Evolutionary conservation across 1,140 invertebrate genomes (phyloP).

Genomic region (Lamellibrachia luymesi): DNA sequence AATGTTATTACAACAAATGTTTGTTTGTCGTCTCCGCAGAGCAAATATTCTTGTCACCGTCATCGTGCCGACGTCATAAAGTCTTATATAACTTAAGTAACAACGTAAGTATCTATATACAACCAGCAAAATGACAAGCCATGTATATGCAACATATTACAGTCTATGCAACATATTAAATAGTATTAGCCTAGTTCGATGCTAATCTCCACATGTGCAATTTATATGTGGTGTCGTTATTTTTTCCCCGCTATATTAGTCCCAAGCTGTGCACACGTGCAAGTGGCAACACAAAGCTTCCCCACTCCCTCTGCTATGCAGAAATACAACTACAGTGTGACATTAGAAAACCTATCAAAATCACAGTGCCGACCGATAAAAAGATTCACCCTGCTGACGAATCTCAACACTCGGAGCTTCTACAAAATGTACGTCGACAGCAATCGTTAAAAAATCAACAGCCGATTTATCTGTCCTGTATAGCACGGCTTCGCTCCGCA

Average conservation of each 20-base stretch:
- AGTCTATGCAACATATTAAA: neutral
- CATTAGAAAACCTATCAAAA: constrained; percentile 1
- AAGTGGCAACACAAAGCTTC: too few species aligned
- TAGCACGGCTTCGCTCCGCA: neutral
- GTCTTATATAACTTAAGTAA: neutral
- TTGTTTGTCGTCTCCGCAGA: neutral
- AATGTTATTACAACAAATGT: neutral
- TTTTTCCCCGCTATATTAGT: neutral
- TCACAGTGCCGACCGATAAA: neutral
- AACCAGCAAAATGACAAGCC: constrained; percentile 4
- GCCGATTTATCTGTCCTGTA: neutral
- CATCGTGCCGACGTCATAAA: neutral
- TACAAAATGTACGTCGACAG: neutral
- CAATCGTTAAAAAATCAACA: neutral
- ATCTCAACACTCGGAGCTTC: neutral
- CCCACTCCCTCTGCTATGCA: neutral
- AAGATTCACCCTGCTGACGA: neutral
- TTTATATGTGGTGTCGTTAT: neutral
- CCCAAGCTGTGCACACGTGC: neutral
- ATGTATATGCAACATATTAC: neutral
- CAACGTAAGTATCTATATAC: neutral
- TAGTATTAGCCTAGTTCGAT: neutral
- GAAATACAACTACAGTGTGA: neutral
- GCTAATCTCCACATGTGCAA: neutral
- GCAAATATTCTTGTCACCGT: neutral